Percentiles rank a stretch among this genome's conserved stretches.
Conservation (phyloP, 2,113 vertebrate species). For the Megaptera novaeangliae region DNA sequence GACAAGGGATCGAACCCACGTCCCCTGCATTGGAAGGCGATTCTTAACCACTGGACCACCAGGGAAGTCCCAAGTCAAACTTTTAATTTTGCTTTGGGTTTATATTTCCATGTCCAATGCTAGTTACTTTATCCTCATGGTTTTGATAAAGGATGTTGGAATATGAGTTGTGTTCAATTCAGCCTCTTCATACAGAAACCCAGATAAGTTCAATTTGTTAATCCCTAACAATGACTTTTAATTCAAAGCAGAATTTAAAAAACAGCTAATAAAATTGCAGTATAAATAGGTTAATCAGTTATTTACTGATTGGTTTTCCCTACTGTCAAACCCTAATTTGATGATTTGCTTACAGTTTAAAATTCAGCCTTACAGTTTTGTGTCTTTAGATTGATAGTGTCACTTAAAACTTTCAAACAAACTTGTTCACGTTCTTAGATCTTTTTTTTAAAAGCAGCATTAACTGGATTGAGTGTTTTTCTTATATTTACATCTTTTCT, state of each 20-base stretch:
- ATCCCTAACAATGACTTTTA: not conserved
- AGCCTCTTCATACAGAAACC: not conserved
- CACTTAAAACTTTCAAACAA: not conserved
- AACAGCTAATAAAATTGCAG: not conserved
- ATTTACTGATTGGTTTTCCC: not conserved
- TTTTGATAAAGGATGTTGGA: not conserved
- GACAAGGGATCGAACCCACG: no score
- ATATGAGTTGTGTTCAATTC: not conserved
- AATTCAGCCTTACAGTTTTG: not conserved
- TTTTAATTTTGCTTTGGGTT: not conserved
- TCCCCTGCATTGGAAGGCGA: no score
- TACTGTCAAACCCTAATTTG: not conserved
- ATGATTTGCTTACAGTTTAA: not conserved
- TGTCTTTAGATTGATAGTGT: not conserved
- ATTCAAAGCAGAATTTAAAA: slow-evolving; percentile 11
- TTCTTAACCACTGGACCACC: no score
- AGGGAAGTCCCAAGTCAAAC: not conserved
- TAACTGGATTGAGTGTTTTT: not conserved
- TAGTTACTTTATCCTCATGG: not conserved
- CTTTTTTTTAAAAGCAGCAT: not conserved
- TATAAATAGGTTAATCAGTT: not conserved
- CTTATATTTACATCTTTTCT: not conserved
- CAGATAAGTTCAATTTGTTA: not conserved
- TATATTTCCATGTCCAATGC: not conserved
- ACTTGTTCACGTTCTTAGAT: not conserved